Evolutionary conservation across 2,797 vertebrate genomes (phyloP).

Genomic region (Trichosurus vulpecula): DNA sequence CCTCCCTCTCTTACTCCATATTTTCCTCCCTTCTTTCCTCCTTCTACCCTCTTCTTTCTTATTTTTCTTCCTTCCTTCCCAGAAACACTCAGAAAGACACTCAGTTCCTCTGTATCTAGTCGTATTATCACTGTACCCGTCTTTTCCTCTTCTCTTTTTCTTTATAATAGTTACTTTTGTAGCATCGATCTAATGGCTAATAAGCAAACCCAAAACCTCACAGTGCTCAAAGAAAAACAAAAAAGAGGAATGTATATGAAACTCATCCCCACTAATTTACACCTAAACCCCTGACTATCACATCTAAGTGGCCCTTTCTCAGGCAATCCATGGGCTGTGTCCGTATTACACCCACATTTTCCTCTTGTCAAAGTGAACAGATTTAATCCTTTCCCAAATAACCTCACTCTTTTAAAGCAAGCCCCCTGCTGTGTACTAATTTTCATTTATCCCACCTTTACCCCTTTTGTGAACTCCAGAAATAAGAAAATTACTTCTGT

Average conservation of each 20-base stretch:
- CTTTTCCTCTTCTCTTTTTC: background rate
- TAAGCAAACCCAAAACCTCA: background rate
- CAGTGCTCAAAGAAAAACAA: background rate
- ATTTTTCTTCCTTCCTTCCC: background rate
- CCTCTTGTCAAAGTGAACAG: conserved; percentile 17
- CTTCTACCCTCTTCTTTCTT: background rate
- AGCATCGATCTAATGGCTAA: background rate
- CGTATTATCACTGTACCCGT: background rate
- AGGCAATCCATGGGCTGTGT: background rate
- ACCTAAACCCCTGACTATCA: background rate
- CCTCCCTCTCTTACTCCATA: background rate
- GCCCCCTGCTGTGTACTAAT: background rate
- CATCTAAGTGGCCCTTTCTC: conserved; percentile 8
- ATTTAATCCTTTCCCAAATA: conserved; percentile 35
- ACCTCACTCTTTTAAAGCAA: conserved; percentile 52
- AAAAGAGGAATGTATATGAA: background rate
- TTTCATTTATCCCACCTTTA: background rate
- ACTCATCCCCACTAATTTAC: background rate
- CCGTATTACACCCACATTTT: background rate
- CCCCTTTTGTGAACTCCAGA: background rate
- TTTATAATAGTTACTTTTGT: background rate
- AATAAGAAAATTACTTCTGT: conserved; percentile 8
- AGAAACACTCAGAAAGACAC: background rate
- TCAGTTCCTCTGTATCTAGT: background rate
- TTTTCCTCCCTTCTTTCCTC: background rate